Percentiles rank a stretch among this genome's conserved stretches.
Conservation (phyloP, 2,888 invertebrate genomes). For the Actias luna region DNA sequence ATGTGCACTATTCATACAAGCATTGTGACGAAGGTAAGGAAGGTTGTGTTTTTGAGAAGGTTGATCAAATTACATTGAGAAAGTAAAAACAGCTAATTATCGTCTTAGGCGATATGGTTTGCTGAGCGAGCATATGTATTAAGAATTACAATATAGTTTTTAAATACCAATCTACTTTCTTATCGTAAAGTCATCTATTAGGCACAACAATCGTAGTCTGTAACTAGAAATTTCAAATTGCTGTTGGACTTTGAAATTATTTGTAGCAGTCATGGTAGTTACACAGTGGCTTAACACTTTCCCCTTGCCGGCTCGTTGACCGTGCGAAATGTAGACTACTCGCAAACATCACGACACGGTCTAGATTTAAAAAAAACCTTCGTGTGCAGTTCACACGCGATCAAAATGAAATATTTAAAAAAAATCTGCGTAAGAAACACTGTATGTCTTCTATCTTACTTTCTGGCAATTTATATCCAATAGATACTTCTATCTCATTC, state of each 20-base stretch:
- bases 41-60: no score
- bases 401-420: no score
- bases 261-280: constrained; percentile 21
- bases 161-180: background rate
- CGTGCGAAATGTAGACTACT: constrained; percentile 36
- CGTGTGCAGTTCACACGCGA: no score
- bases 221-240: background rate
- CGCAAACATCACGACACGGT: constrained; percentile 33
- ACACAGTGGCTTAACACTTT: constrained; percentile 34
- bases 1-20: no score
- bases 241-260: background rate
- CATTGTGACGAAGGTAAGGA: no score
- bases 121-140: no score
- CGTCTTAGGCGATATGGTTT: no score
- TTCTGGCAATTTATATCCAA: no score
- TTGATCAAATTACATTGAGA: background rate
- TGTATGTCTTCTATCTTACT: no score
- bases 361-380: constrained; percentile 38
- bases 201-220: background rate
- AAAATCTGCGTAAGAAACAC: no score
- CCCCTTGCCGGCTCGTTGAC: constrained; percentile 29
- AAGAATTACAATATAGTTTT: background rate
- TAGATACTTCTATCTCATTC: no score
- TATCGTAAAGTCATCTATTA: background rate
- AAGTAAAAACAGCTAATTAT: no score